Conservation (phyloP, 2,888 invertebrate species). For the Antitype chi region DNA sequence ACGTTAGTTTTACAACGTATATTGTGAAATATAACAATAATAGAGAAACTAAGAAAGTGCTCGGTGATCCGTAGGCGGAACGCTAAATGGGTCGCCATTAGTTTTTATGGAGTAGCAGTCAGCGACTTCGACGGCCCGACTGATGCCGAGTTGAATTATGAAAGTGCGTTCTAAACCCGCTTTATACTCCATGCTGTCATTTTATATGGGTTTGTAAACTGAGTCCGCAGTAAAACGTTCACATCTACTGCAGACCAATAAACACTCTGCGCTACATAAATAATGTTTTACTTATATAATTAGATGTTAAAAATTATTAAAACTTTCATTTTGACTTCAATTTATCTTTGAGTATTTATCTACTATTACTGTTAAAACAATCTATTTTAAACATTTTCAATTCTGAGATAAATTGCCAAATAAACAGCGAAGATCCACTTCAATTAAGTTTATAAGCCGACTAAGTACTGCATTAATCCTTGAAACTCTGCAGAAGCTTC, state of each 20-base stretch:
- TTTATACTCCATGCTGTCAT: constrained; percentile 49
- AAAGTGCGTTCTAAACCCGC: constrained; percentile 72
- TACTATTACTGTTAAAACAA: constrained; percentile 3
- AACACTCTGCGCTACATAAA: not conserved
- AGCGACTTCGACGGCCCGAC: constrained; percentile 66
- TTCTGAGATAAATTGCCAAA: constrained; percentile 32
- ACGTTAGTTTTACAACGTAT: constrained; percentile 12
- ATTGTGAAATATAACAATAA: constrained; percentile 63
- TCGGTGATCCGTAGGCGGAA: constrained; percentile 61
- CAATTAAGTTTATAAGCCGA: constrained; percentile 52
- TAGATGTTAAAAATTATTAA: not conserved
- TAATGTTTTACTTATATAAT: not conserved
- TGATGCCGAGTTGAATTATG: constrained; percentile 71
- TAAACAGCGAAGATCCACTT: constrained; percentile 48
- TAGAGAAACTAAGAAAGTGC: constrained; percentile 64
- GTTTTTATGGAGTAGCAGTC: constrained; percentile 79
- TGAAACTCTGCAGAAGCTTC: constrained; percentile 66
- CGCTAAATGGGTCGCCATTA: constrained; percentile 77
- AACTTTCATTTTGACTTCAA: not conserved
- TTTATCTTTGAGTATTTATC: not conserved
- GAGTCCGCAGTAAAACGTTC: constrained; percentile 22
- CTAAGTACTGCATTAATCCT: constrained; percentile 66
- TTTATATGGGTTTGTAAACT: constrained; percentile 26
- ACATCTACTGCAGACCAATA: constrained; percentile 7
- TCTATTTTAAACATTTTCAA: constrained; percentile 8